phyloP scores from a whole-genome alignment of 2,888 invertebrate genomes.

The Chymomyza caudatula region DNA sequence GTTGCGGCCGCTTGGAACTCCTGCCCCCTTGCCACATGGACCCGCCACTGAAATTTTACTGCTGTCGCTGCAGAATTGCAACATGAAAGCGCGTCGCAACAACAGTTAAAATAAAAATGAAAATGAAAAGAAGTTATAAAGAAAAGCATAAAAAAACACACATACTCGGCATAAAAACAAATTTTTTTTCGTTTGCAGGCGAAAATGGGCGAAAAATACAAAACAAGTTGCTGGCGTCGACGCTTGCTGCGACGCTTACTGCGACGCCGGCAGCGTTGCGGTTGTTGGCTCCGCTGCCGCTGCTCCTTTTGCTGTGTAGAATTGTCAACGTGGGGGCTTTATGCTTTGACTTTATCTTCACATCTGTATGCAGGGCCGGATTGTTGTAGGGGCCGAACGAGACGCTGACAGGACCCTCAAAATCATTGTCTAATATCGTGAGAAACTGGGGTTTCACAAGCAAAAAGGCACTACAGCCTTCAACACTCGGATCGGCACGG shows the following conservation, averaged over 20 bases:
- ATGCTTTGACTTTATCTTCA: slow-evolving; percentile 49
- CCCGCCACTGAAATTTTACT: slow-evolving; percentile 40
- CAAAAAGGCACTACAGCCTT: too few species aligned
- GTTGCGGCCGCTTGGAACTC: slow-evolving; percentile 43
- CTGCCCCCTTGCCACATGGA: not conserved
- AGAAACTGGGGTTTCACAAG: too few species aligned
- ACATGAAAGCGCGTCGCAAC: slow-evolving; percentile 34
- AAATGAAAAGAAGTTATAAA: slow-evolving; percentile 56
- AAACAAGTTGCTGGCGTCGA: slow-evolving; percentile 59
- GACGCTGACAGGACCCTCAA: too few species aligned
- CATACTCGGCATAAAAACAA: slow-evolving; percentile 61
- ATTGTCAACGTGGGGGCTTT: slow-evolving; percentile 37
- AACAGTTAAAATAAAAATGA: not conserved
- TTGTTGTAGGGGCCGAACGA: too few species aligned
- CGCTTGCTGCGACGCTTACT: slow-evolving; percentile 12
- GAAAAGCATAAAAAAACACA: slow-evolving; percentile 60
- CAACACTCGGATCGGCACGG: too few species aligned
- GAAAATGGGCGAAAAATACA: slow-evolving; percentile 54
- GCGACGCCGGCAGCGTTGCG: slow-evolving; percentile 6
- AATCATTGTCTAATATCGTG: too few species aligned
- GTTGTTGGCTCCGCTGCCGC: not conserved
- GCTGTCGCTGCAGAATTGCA: slow-evolving; percentile 64
- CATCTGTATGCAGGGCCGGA: not conserved
- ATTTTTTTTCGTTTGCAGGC: slow-evolving; percentile 40
- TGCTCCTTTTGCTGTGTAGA: slow-evolving; percentile 7